Evolutionary conservation across 2,113 vertebrate species (phyloP).

Genomic region (Gallinago jamesoni): DNA sequence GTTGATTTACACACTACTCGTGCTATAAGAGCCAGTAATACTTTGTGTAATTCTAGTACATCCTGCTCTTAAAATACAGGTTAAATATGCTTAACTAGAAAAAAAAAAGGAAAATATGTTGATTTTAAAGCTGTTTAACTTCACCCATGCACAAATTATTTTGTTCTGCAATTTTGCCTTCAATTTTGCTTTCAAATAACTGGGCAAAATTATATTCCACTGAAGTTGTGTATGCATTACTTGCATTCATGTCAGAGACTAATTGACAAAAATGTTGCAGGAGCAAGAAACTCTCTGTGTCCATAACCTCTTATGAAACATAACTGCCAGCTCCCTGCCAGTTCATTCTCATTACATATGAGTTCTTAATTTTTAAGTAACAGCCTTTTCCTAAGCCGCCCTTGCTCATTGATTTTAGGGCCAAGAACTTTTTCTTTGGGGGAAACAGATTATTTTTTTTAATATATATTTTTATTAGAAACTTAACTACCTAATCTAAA

Average conservation of each 20-base stretch:
- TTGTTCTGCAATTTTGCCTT: not conserved
- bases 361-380: not conserved
- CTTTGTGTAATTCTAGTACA: not conserved
- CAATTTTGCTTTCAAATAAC: not conserved
- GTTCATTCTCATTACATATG: not conserved
- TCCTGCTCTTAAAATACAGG: not conserved
- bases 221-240: not conserved
- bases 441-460: not conserved
- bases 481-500: not conserved
- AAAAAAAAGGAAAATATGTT: not conserved
- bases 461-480: not conserved
- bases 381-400: not conserved
- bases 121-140: not conserved
- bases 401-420: not conserved
- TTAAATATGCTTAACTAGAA: not conserved
- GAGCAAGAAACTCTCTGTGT: not conserved
- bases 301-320: not conserved
- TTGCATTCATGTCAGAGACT: not conserved
- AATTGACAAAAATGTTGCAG: not conserved
- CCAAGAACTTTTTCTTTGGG: not conserved
- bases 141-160: not conserved
- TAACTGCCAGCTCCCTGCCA: not conserved
- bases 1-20: not conserved
- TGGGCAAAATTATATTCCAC: not conserved
- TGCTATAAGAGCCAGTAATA: not conserved